Percentiles rank a stretch among this genome's conserved stretches.
phyloP scores from a whole-genome alignment of 2,797 vertebrate species.

The Sebastes wilsoni region DNA sequence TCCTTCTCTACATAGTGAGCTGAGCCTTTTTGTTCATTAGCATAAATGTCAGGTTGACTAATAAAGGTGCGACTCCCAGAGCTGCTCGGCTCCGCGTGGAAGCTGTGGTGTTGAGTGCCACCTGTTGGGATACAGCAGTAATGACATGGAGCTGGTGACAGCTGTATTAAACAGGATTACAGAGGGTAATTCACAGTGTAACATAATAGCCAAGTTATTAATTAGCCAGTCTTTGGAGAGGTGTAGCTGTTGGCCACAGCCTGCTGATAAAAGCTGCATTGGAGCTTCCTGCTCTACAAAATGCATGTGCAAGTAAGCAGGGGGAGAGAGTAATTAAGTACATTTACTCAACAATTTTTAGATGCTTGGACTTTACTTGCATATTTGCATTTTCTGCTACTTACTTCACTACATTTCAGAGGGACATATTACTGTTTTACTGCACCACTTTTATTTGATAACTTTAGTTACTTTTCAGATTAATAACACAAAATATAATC shows the following conservation, averaged over 20 bases:
- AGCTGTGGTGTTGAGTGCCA: slow-evolving; percentile 58
- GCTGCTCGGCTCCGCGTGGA: not conserved
- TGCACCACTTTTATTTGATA: not conserved
- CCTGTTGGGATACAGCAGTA: slow-evolving; percentile 59
- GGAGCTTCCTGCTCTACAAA: not conserved
- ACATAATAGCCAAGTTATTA: slow-evolving; percentile 30
- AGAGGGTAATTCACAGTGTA: slow-evolving; percentile 12
- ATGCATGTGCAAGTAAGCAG: not conserved
- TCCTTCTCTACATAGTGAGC: not conserved
- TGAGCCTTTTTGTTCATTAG: slow-evolving; percentile 22
- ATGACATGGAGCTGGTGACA: slow-evolving; percentile 12
- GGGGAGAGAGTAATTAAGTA: not conserved
- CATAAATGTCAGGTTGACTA: slow-evolving; percentile 41
- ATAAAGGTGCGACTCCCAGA: slow-evolving; percentile 31
- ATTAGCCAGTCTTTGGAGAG: slow-evolving; percentile 12
- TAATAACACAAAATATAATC: not conserved
- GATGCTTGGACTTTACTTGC: not conserved
- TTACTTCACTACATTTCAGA: not conserved
- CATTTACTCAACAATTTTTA: not conserved
- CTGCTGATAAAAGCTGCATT: not conserved
- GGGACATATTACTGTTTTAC: not conserved
- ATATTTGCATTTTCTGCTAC: not conserved
- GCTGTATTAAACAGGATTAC: slow-evolving; percentile 10
- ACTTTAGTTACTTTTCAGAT: not conserved
- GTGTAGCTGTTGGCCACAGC: slow-evolving; percentile 1